These are phyloP conservation scores for Graphium colonna DNA, from an alignment of 2,888 invertebrate genomes.

Conservation along the genomic window DNA sequence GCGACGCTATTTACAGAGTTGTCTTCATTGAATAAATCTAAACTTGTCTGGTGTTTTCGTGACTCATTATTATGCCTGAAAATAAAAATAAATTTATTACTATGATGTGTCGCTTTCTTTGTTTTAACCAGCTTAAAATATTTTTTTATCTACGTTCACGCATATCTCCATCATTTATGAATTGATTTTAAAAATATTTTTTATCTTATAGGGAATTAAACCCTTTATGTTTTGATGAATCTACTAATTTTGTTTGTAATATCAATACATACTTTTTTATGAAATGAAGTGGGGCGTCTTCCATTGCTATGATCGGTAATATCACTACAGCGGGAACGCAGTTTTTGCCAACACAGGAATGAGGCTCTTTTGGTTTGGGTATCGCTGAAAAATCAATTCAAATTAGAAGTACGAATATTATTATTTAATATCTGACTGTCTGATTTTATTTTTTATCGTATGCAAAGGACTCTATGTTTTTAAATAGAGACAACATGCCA, in stretches of 20 bases:
- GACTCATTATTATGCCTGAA: conserved; percentile 12
- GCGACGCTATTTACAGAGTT: neutral
- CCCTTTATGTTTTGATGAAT: too few species aligned
- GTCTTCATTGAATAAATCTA: conserved; percentile 12
- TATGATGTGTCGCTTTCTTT: neutral
- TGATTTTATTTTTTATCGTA: too few species aligned
- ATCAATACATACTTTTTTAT: conserved; percentile 23
- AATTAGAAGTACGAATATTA: too few species aligned
- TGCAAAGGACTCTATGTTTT: too few species aligned
- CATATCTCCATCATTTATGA: too few species aligned
- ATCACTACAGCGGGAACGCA: conserved; percentile 52
- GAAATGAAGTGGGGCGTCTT: conserved; percentile 51
- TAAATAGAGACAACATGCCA: too few species aligned
- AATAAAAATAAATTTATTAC: neutral
- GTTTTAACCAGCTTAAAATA: neutral
- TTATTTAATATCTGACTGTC: too few species aligned
- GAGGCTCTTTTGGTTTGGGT: conserved; percentile 18
- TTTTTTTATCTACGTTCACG: too few species aligned
- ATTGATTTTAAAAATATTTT: too few species aligned
- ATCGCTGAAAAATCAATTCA: conserved; percentile 17
- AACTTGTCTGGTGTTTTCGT: neutral
- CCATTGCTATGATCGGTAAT: conserved; percentile 57
- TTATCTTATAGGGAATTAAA: too few species aligned
- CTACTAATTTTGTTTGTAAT: too few species aligned
- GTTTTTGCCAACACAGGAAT: conserved; percentile 27